phyloP scores from a whole-genome alignment of 2,113 vertebrate genomes.

The Lycaon pictus region DNA sequence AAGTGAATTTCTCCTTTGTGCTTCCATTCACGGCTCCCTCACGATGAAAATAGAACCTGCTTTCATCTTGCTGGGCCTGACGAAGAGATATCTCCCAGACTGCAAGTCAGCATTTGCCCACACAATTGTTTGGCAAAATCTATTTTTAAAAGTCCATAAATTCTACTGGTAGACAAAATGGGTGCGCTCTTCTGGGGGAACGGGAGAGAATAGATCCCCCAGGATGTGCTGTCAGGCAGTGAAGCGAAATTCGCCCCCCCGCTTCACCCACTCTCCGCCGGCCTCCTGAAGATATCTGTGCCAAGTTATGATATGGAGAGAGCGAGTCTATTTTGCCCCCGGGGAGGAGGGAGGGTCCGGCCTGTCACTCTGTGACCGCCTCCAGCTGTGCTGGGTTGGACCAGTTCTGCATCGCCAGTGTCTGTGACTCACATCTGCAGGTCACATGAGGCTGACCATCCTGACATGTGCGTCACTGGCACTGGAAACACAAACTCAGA shows the following conservation, averaged over 20 bases:
- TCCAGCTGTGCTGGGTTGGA: slow-evolving; percentile 50
- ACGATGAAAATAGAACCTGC: slow-evolving; percentile 85
- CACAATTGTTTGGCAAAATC: slow-evolving; percentile 86
- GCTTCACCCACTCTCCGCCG: not conserved
- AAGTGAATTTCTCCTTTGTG: slow-evolving; percentile 85
- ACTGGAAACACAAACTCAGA: slow-evolving; percentile 79
- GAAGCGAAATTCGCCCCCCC: slow-evolving; percentile 52
- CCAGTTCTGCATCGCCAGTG: slow-evolving; percentile 37
- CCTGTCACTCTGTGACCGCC: not conserved
- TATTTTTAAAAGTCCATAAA: slow-evolving; percentile 88
- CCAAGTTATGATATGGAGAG: not conserved
- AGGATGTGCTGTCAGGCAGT: slow-evolving; percentile 61
- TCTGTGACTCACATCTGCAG: slow-evolving; percentile 46
- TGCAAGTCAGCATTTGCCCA: slow-evolving; percentile 87
- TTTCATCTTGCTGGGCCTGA: slow-evolving; percentile 84
- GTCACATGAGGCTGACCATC: slow-evolving; percentile 68
- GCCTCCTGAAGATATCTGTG: not conserved
- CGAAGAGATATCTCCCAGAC: slow-evolving; percentile 84
- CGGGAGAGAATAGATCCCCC: slow-evolving; percentile 38
- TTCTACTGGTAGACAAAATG: slow-evolving; percentile 80
- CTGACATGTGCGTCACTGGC: slow-evolving; percentile 69
- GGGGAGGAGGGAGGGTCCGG: not conserved
- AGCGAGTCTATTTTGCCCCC: rapidly evolving
- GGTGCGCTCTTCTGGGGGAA: not conserved
- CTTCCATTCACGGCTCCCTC: slow-evolving; percentile 75